These are phyloP conservation scores for Cardinalis cardinalis DNA, from an alignment of 2,113 vertebrate genomes.

Conservation along the genomic window DNA sequence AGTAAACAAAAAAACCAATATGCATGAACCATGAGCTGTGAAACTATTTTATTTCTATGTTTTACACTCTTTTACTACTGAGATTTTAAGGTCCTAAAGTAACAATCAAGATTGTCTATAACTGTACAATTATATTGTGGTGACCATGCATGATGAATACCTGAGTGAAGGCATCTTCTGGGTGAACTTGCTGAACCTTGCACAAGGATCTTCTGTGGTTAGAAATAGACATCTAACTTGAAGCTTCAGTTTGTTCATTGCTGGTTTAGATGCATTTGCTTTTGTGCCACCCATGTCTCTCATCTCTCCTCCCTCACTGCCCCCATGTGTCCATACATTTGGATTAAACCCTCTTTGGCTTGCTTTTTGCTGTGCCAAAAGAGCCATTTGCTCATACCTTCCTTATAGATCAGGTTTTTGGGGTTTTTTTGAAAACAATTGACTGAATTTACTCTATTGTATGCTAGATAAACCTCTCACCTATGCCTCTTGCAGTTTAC, in stretches of 20 bases:
- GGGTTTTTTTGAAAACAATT: rapidly evolving
- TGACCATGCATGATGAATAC: neutral
- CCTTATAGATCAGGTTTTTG: neutral
- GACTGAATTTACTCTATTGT: neutral
- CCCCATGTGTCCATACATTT: neutral
- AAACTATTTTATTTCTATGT: neutral
- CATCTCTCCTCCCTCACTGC: neutral
- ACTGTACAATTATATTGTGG: rapidly evolving
- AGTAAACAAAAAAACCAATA: neutral
- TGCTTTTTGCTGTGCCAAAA: neutral
- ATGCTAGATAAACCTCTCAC: neutral
- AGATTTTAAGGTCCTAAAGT: neutral
- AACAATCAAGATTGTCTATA: neutral
- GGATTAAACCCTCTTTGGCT: neutral
- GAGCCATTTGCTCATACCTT: neutral
- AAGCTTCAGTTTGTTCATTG: neutral
- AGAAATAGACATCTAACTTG: neutral
- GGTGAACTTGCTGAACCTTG: neutral
- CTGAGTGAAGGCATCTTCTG: neutral
- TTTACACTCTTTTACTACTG: neutral
- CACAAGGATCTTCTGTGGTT: neutral
- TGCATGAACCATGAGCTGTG: neutral
- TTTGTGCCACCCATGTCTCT: neutral
- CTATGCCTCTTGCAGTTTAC: neutral
- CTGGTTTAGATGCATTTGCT: neutral